Conservation (phyloP, 2,113 vertebrate species). For the Lophotis ruficrista region DNA sequence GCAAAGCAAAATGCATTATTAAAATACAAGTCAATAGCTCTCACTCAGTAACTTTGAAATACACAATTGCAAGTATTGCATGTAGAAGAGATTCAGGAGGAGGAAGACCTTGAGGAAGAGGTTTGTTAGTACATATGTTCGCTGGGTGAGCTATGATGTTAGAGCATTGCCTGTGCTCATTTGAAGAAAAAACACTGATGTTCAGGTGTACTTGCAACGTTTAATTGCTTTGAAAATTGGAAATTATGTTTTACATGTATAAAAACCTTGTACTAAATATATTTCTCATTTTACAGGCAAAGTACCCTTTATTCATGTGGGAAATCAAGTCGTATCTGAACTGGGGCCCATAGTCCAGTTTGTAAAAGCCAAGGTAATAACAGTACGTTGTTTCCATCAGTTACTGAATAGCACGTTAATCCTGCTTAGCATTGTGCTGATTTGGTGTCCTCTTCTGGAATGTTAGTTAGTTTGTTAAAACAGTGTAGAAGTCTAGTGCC, state of each 20-base stretch:
- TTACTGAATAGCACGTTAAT: constrained; percentile 68
- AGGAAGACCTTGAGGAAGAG: background rate
- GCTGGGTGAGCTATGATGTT: background rate
- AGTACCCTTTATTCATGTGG: constrained; percentile 93
- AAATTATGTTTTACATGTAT: background rate
- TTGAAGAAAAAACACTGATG: background rate
- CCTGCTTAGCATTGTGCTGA: constrained; percentile 41
- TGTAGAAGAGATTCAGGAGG: background rate
- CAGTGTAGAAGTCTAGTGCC: background rate
- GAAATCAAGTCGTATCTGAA: constrained; percentile 97
- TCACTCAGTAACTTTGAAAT: background rate
- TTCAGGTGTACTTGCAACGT: background rate
- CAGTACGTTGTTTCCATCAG: constrained; percentile 26
- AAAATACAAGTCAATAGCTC: background rate
- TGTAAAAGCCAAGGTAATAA: constrained; percentile 92
- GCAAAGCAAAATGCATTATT: background rate
- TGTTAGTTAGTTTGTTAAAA: background rate
- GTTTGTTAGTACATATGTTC: background rate
- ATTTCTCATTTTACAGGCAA: constrained; percentile 82
- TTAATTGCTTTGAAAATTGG: background rate
- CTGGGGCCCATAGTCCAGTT: constrained; percentile 97
- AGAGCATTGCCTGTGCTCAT: background rate
- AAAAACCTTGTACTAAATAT: constrained; percentile 14
- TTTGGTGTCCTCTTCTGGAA: constrained; percentile 41
- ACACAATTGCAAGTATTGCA: background rate